These are phyloP conservation scores for Peromyscus maniculatus DNA, from an alignment of 2,113 vertebrate species.

Conservation along the genomic window DNA sequence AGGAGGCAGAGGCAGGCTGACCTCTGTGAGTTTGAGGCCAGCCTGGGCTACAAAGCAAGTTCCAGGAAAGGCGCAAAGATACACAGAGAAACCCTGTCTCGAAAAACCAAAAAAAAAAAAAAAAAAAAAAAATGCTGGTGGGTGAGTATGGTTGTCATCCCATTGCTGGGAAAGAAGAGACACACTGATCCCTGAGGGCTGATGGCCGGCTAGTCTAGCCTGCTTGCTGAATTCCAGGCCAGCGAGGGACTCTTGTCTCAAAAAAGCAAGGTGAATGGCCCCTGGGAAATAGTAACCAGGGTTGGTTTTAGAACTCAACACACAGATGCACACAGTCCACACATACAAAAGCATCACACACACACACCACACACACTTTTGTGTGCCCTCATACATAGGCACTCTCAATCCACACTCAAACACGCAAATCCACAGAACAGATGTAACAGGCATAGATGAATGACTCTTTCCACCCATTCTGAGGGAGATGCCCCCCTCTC, in stretches of 20 bases:
- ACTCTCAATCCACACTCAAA: background rate
- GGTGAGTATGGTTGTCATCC: background rate
- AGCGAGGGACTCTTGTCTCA: background rate
- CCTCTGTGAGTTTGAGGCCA: background rate
- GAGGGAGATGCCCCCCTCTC: background rate
- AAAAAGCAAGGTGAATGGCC: background rate
- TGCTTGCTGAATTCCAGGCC: background rate
- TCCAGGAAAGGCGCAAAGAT: no score
- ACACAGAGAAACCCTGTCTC: background rate
- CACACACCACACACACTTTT: background rate
- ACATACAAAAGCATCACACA: background rate
- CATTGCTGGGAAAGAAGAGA: no score
- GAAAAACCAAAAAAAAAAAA: background rate
- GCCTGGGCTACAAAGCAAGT: background rate
- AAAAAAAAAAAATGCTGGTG: background rate
- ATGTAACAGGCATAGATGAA: background rate
- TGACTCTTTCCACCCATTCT: background rate
- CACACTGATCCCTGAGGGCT: no score
- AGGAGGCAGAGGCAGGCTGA: background rate
- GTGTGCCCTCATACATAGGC: background rate
- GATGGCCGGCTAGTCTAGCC: background rate
- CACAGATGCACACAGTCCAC: background rate
- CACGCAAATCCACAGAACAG: background rate
- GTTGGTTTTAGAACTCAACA: background rate
- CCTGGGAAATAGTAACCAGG: background rate